A percentile compares a stretch with the other conserved stretches of the same genome.
These are phyloP conservation scores for Heliconius ethilla DNA, from an alignment of 2,888 invertebrate species.

Conservation along the genomic window DNA sequence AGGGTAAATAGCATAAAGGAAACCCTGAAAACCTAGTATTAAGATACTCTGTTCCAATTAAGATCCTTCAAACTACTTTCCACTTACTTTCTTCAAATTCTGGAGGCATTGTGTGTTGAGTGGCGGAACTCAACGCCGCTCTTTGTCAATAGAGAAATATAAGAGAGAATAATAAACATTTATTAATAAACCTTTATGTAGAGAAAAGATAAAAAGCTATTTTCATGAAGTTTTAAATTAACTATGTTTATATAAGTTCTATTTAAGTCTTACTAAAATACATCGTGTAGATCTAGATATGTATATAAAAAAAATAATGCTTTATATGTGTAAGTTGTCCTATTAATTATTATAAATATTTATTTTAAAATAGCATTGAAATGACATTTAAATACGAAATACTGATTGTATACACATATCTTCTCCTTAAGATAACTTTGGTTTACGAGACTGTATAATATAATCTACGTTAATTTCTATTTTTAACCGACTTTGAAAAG, in stretches of 20 bases:
- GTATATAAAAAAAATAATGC: neutral
- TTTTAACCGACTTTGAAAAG: neutral
- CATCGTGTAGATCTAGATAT: conserved; percentile 1
- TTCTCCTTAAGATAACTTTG: conserved; percentile 8
- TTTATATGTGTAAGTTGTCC: neutral
- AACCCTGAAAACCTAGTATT: no score
- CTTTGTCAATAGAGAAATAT: no score
- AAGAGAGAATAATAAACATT: no score
- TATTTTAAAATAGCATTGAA: neutral
- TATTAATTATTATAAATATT: neutral
- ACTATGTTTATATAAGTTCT: neutral
- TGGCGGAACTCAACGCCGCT: no score
- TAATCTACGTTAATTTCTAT: neutral
- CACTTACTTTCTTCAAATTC: no score
- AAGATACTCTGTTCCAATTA: no score
- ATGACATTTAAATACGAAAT: neutral
- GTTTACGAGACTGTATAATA: neutral
- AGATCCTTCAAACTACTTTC: no score
- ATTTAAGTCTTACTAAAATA: neutral
- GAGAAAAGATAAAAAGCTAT: neutral
- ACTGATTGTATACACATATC: neutral
- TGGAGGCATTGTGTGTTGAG: no score
- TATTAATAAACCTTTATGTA: neutral
- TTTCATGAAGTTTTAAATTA: neutral
- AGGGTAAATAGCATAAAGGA: no score